Evolutionary conservation across 2,113 vertebrate species (phyloP).

Genomic region (Aleadryas rufinucha): DNA sequence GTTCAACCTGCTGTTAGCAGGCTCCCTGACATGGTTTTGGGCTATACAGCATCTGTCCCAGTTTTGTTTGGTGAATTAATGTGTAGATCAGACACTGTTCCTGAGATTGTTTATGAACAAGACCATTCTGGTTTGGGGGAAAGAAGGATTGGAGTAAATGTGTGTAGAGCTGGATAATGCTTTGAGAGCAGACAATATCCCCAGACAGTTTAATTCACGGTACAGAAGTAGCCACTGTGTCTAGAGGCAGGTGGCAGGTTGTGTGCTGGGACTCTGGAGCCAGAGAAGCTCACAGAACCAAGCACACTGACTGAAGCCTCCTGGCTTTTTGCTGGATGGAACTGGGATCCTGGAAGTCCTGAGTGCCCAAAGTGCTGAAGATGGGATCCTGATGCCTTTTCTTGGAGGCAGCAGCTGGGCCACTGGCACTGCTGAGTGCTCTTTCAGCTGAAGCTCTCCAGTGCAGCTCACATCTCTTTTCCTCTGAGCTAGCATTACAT

Average conservation of each 20-base stretch:
- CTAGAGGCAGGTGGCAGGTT: neutral
- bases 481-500: neutral
- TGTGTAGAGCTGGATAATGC: neutral
- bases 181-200: neutral
- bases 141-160: neutral
- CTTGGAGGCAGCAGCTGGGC: neutral
- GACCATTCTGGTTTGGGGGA: neutral
- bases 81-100: neutral
- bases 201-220: neutral
- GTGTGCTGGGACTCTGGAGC: neutral
- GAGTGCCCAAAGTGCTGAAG: neutral
- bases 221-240: neutral
- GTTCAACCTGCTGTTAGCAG: neutral
- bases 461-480: neutral
- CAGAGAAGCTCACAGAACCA: neutral
- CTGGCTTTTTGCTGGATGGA: neutral
- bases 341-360: neutral
- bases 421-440: neutral
- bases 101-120: neutral
- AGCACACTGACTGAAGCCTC: neutral
- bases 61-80: neutral
- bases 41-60: neutral
- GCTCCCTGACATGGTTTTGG: neutral
- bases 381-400: neutral
- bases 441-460: neutral